Evolutionary conservation across 2,113 vertebrate genomes (phyloP), one percentile per base, ranked within the genome.

Genomic region (Balaenoptera acutorostrata): DNA sequence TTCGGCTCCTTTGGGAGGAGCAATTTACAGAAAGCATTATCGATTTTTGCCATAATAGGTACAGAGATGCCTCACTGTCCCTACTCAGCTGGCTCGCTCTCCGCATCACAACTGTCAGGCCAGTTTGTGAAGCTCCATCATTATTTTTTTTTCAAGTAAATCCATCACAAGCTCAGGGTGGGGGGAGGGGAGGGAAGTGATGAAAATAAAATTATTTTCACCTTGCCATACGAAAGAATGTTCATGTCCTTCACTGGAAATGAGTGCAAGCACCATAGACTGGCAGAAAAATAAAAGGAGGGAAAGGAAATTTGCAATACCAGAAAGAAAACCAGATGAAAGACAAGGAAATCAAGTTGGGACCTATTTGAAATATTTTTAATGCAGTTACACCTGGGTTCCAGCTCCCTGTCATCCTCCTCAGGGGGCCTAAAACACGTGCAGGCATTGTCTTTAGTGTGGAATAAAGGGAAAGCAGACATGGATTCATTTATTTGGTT

Each of bases 151-250:
- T 98, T 97, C 98, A 98, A 98, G 98, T 98, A 99, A 99, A 99
- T 99, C 99, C 98, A 99, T 99, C 99, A 99, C 97, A 68, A 98
- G 94, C 84, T 97, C 95, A 88, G 94, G 96, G 88, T 97, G 89
- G 98, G 97, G 97, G 97, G 82, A 97, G 97, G 94, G 97, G 85
- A 95, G 93, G 80, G 86, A 98, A 98, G 98, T 97, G 98, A 98
- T 98, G 98, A 98, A 99, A 99, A 99, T 99, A 99, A 98, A 99
- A 99, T 99, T 99, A 99, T 99, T 99, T 99, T 99, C 99, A 99
- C 99, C 99, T 99, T 99, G 98, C 99, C 98, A 98, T 98, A 99
- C 88, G 97, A 98, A 99, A 98, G 98, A 99, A 98, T 96, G 98
- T 97, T 94, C 96, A 55, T 61, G 97, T 98, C 98, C 97, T 98